phyloP scores from a whole-genome alignment of 2,888 invertebrate genomes.

The Terebella lapidaria region DNA sequence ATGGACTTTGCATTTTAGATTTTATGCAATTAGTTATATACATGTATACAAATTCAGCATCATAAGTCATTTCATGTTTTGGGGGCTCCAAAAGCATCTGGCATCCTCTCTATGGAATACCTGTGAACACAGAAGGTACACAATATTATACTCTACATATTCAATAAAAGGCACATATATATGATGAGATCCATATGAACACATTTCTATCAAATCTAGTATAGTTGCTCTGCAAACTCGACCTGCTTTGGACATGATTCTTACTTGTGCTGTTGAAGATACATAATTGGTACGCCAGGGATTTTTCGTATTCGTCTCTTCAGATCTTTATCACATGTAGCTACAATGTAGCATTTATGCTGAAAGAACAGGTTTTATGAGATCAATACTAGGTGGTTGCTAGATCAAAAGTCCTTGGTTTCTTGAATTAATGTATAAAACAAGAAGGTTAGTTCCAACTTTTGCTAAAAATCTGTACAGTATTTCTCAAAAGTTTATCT shows the following conservation, averaged over 20 bases:
- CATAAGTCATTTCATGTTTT: constrained; percentile 27
- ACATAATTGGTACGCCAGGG: constrained; percentile 99
- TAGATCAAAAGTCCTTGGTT: neutral
- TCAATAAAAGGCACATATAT: neutral
- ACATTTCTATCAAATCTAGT: too few relatives aligned
- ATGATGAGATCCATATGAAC: too few relatives aligned
- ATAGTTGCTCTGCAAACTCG: too few relatives aligned
- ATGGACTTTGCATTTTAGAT: too few relatives aligned
- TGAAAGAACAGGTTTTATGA: constrained; percentile 56
- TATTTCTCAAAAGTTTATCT: too few relatives aligned
- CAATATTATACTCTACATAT: neutral
- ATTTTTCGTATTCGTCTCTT: constrained; percentile 93
- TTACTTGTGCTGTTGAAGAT: constrained; percentile 67
- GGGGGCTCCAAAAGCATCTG: constrained; percentile 95
- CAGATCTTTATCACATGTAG: constrained; percentile 96
- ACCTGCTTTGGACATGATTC: too few relatives aligned
- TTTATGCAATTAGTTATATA: too few relatives aligned
- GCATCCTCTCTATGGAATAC: constrained; percentile 96
- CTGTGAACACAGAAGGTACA: constrained; percentile 37
- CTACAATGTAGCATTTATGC: constrained; percentile 99
- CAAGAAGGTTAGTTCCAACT: too few relatives aligned
- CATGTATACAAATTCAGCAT: too few relatives aligned
- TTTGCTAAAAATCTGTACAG: too few relatives aligned
- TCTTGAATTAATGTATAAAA: too few relatives aligned
- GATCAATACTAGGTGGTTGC: neutral